Evolutionary conservation across 2,113 vertebrate species (phyloP).

Genomic region (Pyrgilauda ruficollis): DNA sequence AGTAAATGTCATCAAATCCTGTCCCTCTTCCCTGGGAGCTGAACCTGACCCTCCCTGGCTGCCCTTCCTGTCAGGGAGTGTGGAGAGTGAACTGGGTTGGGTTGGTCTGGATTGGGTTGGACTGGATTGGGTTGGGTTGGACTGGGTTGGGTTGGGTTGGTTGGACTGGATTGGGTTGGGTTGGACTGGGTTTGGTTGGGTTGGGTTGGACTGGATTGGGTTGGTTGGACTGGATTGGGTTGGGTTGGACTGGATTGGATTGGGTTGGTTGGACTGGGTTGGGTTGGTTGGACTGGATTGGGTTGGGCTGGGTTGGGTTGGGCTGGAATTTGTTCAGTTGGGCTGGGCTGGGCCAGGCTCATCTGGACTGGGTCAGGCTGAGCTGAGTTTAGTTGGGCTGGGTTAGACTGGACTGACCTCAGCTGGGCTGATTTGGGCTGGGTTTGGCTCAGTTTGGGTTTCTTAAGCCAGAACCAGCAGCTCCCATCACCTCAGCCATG

Average conservation of each 20-base stretch:
- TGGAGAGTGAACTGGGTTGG: rapidly evolving
- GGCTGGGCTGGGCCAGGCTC: not conserved
- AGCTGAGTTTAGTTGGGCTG: not conserved
- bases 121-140: too few relatives aligned
- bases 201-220: too few relatives aligned
- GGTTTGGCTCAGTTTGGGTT: not conserved
- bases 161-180: too few relatives aligned
- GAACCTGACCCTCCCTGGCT: not conserved
- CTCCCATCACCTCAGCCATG: rapidly evolving
- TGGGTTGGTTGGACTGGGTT: not conserved
- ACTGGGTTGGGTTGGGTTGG: not conserved
- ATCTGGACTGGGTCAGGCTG: too few relatives aligned
- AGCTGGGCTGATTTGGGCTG: not conserved
- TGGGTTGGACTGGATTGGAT: rapidly evolving
- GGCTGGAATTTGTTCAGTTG: not conserved
- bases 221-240: too few relatives aligned
- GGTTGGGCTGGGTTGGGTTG: not conserved
- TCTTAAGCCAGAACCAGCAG: not conserved
- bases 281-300: not conserved
- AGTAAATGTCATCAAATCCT: not conserved
- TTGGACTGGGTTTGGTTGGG: not conserved
- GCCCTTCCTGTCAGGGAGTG: not conserved
- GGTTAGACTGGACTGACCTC: too few relatives aligned
- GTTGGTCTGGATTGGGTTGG: not conserved
- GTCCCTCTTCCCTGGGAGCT: not conserved